Conservation (phyloP, 2,888 invertebrate genomes). For the Sacculina carcini region DNA sequence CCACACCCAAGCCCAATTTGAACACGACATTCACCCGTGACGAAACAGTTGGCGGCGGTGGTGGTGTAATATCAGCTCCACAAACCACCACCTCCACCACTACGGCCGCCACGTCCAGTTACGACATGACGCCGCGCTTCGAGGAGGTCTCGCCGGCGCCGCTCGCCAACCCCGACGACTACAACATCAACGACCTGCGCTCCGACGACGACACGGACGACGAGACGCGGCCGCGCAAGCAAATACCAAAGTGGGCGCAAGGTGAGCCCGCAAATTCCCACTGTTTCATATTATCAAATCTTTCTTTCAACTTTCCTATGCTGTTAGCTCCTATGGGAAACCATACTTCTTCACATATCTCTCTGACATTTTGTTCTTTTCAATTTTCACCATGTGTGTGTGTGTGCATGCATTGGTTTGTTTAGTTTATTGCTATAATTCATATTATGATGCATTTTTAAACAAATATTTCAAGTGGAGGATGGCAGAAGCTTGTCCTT, state of each 20-base stretch:
- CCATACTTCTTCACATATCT: too few relatives aligned
- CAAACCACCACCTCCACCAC: background rate
- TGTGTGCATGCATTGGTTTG: slow-evolving; percentile 2
- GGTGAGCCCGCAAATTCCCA: slow-evolving; percentile 4
- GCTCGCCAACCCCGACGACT: slow-evolving; percentile 9
- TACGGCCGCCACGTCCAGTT: background rate
- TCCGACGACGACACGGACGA: slow-evolving; percentile 15
- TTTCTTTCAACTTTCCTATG: too few relatives aligned
- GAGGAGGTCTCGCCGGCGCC: slow-evolving; percentile 7
- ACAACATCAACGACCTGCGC: slow-evolving; percentile 18
- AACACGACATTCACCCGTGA: background rate
- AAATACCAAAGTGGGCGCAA: slow-evolving; percentile 12
- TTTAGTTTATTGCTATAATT: slow-evolving; percentile 1
- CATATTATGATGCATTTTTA: slow-evolving; percentile 6
- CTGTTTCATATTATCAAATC: background rate
- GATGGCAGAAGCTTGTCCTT: too few relatives aligned
- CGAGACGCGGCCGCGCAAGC: slow-evolving; percentile 13
- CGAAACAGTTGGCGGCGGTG: too few relatives aligned
- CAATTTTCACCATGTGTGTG: too few relatives aligned
- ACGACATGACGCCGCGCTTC: slow-evolving; percentile 12
- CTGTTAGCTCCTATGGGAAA: too few relatives aligned
- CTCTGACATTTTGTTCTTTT: too few relatives aligned
- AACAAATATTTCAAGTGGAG: too few relatives aligned
- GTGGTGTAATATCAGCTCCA: too few relatives aligned
- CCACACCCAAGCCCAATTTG: background rate